These are phyloP conservation scores for Notiomystis cincta DNA, from an alignment of 2,113 vertebrate species.

Conservation along the genomic window DNA sequence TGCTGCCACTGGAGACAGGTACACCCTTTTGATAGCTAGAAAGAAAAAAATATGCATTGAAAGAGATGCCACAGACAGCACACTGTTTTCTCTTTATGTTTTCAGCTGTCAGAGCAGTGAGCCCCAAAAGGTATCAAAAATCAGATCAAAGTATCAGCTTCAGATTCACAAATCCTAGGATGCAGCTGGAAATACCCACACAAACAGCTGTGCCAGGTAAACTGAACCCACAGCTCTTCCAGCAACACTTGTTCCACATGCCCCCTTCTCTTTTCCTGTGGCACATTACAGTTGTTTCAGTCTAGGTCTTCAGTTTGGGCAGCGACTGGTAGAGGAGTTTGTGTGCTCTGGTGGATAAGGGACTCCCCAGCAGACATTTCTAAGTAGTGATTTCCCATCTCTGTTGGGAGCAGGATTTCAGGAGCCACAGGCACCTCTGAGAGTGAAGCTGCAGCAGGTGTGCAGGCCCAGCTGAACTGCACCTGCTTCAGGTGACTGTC, in stretches of 20 bases:
- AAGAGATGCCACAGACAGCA: neutral
- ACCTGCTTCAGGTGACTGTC: neutral
- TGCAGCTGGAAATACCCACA: neutral
- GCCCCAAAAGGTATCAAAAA: neutral
- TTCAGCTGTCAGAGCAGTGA: neutral
- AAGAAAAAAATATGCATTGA: neutral
- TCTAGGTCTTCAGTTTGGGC: neutral
- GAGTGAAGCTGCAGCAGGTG: neutral
- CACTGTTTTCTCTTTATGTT: neutral
- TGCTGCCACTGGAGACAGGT: neutral
- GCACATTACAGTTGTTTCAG: neutral
- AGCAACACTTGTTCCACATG: neutral
- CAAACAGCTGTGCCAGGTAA: neutral
- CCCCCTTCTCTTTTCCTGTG: neutral
- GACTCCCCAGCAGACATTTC: neutral
- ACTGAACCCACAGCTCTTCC: neutral
- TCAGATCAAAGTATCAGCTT: neutral
- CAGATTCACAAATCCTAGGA: neutral
- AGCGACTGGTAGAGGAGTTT: neutral
- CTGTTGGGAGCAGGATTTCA: neutral
- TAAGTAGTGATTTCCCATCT: neutral
- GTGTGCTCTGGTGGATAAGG: neutral
- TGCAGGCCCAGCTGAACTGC: neutral
- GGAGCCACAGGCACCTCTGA: neutral
- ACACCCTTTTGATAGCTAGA: neutral